A percentile compares a stretch with the other conserved stretches of the same genome.
phyloP scores from a whole-genome alignment of 2,888 invertebrate genomes.

The Torymus tubicola region DNA sequence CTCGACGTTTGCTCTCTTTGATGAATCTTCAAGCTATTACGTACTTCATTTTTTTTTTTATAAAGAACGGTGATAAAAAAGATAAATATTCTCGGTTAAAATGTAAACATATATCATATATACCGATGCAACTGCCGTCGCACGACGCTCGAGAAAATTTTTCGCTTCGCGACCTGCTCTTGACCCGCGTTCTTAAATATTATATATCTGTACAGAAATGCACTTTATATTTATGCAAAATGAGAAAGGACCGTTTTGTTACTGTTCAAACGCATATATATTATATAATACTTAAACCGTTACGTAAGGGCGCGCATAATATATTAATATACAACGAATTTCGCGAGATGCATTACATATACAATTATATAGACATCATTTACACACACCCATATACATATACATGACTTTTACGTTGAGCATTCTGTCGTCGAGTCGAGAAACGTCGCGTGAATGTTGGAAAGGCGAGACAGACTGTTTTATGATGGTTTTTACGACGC shows the following conservation, averaged over 20 bases:
- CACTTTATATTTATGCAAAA: constrained; percentile 49
- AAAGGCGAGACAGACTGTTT: neutral
- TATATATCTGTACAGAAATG: constrained; percentile 45
- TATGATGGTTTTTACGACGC: constrained; percentile 8
- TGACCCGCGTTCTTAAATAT: constrained; percentile 25
- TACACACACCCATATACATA: constrained; percentile 14
- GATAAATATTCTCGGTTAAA: neutral
- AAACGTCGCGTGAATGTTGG: neutral
- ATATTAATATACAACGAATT: constrained; percentile 51
- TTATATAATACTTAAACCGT: constrained; percentile 20
- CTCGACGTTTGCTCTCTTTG: too few species aligned
- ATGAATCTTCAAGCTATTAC: too few species aligned
- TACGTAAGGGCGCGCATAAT: constrained; percentile 26
- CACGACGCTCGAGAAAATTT: neutral
- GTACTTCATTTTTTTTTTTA: too few species aligned
- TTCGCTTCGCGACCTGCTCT: constrained; percentile 30
- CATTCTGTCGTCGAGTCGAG: neutral
- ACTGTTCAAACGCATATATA: constrained; percentile 21
- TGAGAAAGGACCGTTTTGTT: constrained; percentile 32
- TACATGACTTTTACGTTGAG: constrained; percentile 13
- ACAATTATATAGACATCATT: constrained; percentile 6
- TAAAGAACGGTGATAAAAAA: neutral
- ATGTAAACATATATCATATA: too few species aligned
- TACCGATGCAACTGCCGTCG: constrained; percentile 1
- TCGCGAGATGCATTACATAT: constrained; percentile 11